Evolutionary conservation across 2,797 vertebrate genomes (phyloP).

Genomic region (Cyclura pinguis): DNA sequence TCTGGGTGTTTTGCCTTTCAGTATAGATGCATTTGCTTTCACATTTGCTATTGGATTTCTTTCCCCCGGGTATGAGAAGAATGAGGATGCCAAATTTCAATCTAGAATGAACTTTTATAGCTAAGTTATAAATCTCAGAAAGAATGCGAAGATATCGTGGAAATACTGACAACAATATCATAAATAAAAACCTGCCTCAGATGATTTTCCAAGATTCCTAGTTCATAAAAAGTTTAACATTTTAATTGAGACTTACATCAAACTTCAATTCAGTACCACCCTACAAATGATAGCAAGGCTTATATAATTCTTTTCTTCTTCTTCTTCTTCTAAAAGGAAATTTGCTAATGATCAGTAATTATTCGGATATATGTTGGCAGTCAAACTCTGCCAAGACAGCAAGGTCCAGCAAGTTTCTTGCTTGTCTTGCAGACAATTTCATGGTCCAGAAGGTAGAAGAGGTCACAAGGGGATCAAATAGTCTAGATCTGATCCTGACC

Average conservation of each 20-base stretch:
- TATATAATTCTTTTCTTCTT: slow-evolving; percentile 46
- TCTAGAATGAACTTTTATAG: slow-evolving; percentile 70
- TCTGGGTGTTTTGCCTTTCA: slow-evolving; percentile 14
- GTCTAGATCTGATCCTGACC: too few relatives aligned
- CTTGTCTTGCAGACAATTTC: too few relatives aligned
- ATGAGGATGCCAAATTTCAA: slow-evolving; percentile 54
- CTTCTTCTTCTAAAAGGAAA: slow-evolving; percentile 56
- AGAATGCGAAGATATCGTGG: slow-evolving; percentile 65
- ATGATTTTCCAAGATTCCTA: slow-evolving; percentile 78
- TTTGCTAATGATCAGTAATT: slow-evolving; percentile 60
- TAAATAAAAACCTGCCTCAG: slow-evolving; percentile 75
- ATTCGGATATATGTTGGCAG: too few relatives aligned
- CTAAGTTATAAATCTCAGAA: slow-evolving; percentile 70
- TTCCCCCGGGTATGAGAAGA: slow-evolving; percentile 43
- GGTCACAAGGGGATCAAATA: too few relatives aligned
- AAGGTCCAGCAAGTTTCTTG: too few relatives aligned
- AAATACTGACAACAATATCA: slow-evolving; percentile 73
- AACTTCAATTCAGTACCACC: slow-evolving; percentile 68
- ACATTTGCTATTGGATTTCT: slow-evolving; percentile 49
- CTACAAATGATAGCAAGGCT: slow-evolving; percentile 64
- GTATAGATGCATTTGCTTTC: slow-evolving; percentile 54
- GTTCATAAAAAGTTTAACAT: slow-evolving; percentile 78
- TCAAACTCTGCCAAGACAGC: too few relatives aligned
- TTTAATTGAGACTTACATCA: slow-evolving; percentile 74
- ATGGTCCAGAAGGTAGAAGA: too few relatives aligned